Evolutionary conservation across 1,140 invertebrate genomes (phyloP), one percentile per base, ranked within the genome.

Genomic region (Aphidius gifuensis): DNA sequence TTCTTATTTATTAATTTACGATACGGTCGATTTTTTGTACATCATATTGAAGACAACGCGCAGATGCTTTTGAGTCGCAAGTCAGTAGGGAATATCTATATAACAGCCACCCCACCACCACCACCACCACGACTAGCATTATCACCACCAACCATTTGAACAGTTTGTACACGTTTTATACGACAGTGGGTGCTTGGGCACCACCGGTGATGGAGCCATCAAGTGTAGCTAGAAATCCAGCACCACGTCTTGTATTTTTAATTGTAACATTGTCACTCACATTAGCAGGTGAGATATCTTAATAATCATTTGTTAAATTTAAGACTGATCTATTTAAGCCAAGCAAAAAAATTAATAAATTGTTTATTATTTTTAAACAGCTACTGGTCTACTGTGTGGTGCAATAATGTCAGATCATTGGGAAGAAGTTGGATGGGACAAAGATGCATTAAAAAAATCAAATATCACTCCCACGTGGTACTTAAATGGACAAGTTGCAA

Each of bases 351-450:
- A 32, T 3, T 2, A 32, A 32, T 3, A 32, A 32, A 32, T 32
- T 32, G 5, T 32, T 57, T 64, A 38, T 67, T 68, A 53, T n/a
- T 60, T 56, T 9, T 39, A 38, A 47, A 9, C 58, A 78, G 87
- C 89, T 3, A 91, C 90, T n/a, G 86, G 85, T 6, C 87, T 92
- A 84, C 77, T 94, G 16, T 91, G 89, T 67, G 85, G 85, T 3
- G 89, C 91, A 44, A 90, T 93, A 66, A 90, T 92, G 86, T 92
- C 91, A 32, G 90, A 92, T 70, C 89, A 92, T 72, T 93, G 91
- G 92, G 92, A 94, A 74, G 85, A 90, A 69, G 86, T 93, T 43
- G 83, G 81, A 42, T 93, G 91, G 90, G 86, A 92, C 73, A 83
- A 81, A 46, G 74, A 79, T 5, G 82, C 81, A 21, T 74, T 88